Evolutionary conservation across 2,888 invertebrate species (phyloP).

Genomic region (Odontomyia ornata): DNA sequence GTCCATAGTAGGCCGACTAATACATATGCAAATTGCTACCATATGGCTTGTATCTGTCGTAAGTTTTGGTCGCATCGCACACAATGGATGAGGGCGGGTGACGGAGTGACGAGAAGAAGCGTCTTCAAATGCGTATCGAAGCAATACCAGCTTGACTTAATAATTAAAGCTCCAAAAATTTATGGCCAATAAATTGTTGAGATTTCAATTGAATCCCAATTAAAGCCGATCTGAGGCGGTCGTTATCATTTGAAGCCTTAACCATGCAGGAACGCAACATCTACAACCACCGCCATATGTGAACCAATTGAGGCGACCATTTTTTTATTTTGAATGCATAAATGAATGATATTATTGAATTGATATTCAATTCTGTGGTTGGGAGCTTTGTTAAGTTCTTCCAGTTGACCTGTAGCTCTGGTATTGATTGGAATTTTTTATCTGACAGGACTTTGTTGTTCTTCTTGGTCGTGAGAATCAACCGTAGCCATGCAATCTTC

Average conservation of each 20-base stretch:
- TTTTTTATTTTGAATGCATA: not conserved
- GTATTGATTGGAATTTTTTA: not conserved
- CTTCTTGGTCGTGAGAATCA: constrained; percentile 11
- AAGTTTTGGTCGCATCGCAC: not conserved
- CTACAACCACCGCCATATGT: constrained; percentile 2
- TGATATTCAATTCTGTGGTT: not conserved
- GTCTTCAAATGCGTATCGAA: not conserved
- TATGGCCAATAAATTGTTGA: constrained; percentile 38
- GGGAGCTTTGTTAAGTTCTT: not conserved
- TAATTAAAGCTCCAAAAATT: constrained; percentile 34
- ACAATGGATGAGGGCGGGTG: not conserved
- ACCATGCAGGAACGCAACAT: not conserved
- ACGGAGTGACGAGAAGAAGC: not conserved
- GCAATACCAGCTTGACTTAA: constrained; percentile 15
- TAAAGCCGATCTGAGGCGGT: constrained; percentile 7
- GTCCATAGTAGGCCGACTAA: too few species aligned
- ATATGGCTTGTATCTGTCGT: too few species aligned
- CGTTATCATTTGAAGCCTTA: not conserved
- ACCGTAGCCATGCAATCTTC: not conserved
- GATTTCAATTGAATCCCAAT: constrained; percentile 35
- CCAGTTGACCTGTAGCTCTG: not conserved
- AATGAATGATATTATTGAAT: not conserved
- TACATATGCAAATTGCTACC: too few species aligned
- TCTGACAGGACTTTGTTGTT: not conserved
- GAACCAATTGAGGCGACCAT: constrained; percentile 6